Conservation (phyloP, 2,113 vertebrate genomes). For the Vidua chalybeata region DNA sequence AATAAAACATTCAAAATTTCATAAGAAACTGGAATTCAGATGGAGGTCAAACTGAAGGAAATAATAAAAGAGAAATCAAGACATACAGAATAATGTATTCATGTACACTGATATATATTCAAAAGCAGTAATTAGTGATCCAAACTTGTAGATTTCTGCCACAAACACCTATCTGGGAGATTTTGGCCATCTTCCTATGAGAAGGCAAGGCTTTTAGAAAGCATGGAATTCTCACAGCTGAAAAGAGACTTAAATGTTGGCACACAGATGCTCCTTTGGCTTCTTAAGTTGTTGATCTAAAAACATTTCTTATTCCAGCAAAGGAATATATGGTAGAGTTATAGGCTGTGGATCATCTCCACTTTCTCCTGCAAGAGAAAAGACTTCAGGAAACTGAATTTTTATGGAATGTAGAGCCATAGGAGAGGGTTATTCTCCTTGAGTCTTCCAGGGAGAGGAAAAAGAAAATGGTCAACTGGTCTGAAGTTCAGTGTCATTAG, state of each 20-base stretch:
- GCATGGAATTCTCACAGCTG: neutral
- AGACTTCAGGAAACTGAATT: neutral
- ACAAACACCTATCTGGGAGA: neutral
- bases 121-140: slow-evolving; percentile 17
- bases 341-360: neutral
- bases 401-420: neutral
- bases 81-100: neutral
- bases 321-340: neutral
- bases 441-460: neutral
- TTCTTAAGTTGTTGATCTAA: slow-evolving; percentile 39
- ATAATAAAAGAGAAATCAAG: neutral
- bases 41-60: neutral
- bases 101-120: neutral
- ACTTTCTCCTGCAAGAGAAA: neutral
- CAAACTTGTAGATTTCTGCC: slow-evolving; percentile 11
- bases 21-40: neutral
- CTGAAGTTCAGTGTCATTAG: neutral
- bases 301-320: slow-evolving; percentile 7
- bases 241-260: slow-evolving; percentile 24
- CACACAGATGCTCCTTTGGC: neutral
- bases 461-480: neutral
- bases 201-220: slow-evolving; percentile 37
- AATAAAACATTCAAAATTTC: neutral
- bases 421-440: neutral
- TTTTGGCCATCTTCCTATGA: slow-evolving; percentile 34